Percentiles rank a stretch among this genome's conserved stretches.
phyloP scores from a whole-genome alignment of 2,113 vertebrate species.

The Eudyptes chrysolophus region DNA sequence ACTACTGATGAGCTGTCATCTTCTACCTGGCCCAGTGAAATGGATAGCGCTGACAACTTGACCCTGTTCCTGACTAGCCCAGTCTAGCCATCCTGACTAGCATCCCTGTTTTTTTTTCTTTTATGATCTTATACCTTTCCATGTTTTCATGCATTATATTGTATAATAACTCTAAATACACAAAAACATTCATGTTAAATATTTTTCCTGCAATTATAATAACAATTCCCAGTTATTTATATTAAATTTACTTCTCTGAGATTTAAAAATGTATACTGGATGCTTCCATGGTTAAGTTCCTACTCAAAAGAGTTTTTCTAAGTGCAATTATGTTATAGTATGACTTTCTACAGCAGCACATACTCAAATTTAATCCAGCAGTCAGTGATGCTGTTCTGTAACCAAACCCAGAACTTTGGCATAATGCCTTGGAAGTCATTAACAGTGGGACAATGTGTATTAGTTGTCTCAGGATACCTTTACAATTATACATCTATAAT shows the following conservation, averaged over 20 bases:
- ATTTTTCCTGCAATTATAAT: neutral
- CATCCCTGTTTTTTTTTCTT: accelerated
- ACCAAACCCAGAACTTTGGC: neutral
- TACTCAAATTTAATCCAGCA: neutral
- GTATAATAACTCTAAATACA: neutral
- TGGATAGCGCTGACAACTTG: neutral
- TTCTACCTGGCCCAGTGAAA: neutral
- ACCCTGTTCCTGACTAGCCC: neutral
- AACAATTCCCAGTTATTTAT: neutral
- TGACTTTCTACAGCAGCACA: neutral
- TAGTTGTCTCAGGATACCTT: neutral
- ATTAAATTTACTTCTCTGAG: neutral
- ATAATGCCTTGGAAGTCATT: neutral
- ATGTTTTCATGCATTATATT: neutral
- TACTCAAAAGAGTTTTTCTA: neutral
- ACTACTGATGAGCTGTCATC: neutral
- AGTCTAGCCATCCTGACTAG: neutral
- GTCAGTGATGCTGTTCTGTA: neutral
- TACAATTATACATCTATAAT: neutral
- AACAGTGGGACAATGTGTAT: neutral
- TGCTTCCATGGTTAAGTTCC: neutral
- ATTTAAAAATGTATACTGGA: neutral
- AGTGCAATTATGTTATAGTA: neutral
- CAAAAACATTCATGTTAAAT: neutral
- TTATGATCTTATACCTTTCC: neutral